Evolutionary conservation across 2,113 vertebrate species (phyloP).

Genomic region (Clinocottus analis): DNA sequence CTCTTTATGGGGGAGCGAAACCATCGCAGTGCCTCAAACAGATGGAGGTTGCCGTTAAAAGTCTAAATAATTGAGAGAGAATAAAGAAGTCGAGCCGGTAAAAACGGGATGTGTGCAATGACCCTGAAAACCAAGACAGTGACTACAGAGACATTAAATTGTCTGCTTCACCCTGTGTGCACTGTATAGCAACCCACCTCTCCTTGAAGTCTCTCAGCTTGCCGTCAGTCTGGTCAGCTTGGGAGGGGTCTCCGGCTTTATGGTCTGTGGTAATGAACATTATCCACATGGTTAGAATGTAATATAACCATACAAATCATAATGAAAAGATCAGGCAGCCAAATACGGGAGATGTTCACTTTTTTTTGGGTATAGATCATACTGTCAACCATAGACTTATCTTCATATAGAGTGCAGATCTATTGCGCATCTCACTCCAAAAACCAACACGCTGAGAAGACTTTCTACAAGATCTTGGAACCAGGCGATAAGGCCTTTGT

Average conservation of each 20-base stretch:
- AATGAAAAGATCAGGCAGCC: neutral
- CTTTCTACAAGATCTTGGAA: neutral
- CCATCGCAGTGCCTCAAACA: constrained; percentile 39
- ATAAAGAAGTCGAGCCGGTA: constrained; percentile 18
- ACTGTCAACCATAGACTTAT: neutral
- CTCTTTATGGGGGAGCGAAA: constrained; percentile 7
- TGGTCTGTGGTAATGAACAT: constrained; percentile 70
- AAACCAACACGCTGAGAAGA: neutral
- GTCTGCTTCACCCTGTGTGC: neutral
- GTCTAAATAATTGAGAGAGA: constrained; percentile 34
- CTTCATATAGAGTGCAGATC: neutral
- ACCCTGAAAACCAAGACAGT: constrained; percentile 16
- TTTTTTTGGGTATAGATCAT: neutral
- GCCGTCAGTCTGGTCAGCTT: constrained; percentile 76
- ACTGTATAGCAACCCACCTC: constrained; percentile 72
- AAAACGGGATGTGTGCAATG: constrained; percentile 3
- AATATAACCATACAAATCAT: constrained; percentile 1
- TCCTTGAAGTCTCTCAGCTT: constrained; percentile 78
- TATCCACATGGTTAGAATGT: neutral
- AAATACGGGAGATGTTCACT: neutral
- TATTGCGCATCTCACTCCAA: neutral
- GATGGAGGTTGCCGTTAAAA: constrained; percentile 22
- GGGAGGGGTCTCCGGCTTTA: constrained; percentile 77
- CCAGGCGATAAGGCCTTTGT: neutral
- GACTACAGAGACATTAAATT: constrained; percentile 8